Percentiles rank a stretch among this genome's conserved stretches.
Conservation (phyloP, 2,888 invertebrate genomes). For the Tenthredo amoena region DNA sequence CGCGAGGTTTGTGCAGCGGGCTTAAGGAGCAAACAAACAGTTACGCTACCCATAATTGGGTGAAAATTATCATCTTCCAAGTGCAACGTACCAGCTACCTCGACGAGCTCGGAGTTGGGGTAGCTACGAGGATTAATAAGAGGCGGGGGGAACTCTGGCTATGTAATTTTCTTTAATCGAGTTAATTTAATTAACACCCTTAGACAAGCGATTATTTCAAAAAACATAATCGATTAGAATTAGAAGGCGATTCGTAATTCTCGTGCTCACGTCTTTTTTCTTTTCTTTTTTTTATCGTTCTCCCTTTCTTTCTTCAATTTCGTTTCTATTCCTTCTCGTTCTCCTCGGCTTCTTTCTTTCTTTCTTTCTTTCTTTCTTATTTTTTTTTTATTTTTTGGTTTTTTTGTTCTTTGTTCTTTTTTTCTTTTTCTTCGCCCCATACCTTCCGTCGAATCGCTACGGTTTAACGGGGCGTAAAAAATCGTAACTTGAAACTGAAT, state of each 20-base stretch:
- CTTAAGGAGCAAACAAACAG: slow-evolving; percentile 68
- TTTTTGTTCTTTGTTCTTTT: slow-evolving; percentile 5
- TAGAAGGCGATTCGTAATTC: background rate
- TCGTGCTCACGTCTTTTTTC: background rate
- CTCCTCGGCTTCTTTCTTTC: slow-evolving; percentile 48
- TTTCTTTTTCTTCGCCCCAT: background rate
- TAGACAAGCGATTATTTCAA: background rate
- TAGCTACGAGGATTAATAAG: background rate
- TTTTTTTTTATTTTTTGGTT: background rate
- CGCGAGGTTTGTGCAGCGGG: slow-evolving; percentile 61
- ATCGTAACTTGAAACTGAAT: slow-evolving; percentile 49
- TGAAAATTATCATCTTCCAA: slow-evolving; percentile 63
- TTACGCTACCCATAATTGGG: slow-evolving; percentile 67
- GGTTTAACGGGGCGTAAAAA: slow-evolving; percentile 42
- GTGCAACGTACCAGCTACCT: background rate
- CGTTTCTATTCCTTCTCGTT: slow-evolving; percentile 54
- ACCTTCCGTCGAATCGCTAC: background rate
- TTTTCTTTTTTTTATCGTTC: too few species aligned
- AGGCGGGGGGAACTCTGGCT: background rate
- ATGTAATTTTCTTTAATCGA: slow-evolving; percentile 47
- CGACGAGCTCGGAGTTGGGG: background rate
- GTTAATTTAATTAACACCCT: slow-evolving; percentile 43
- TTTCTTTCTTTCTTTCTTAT: slow-evolving; percentile 19
- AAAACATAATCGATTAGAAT: background rate
- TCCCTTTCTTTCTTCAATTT: background rate